Evolutionary conservation across 2,113 vertebrate species (phyloP).

Genomic region (Nothobranchius kuhntae): DNA sequence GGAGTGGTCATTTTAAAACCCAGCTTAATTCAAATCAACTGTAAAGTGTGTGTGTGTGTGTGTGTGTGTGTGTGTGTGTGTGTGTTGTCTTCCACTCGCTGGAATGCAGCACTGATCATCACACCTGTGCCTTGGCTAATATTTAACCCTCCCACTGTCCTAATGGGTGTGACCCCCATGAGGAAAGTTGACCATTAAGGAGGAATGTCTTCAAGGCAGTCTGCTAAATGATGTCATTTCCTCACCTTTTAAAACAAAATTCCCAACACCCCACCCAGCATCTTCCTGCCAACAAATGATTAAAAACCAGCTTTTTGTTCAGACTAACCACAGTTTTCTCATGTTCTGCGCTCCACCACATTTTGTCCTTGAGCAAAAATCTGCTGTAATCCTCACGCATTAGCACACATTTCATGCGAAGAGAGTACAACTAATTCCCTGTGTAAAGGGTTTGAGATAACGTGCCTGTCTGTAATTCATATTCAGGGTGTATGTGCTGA

Average conservation of each 20-base stretch:
- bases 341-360: constrained; percentile 3
- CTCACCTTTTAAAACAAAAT: background rate
- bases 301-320: background rate
- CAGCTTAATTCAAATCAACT: too few relatives aligned
- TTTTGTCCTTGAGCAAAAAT: constrained; percentile 39
- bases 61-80: too few relatives aligned
- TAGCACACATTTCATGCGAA: constrained; percentile 56
- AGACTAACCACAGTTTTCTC: background rate
- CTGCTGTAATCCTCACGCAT: constrained; percentile 51
- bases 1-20: too few relatives aligned
- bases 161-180: too few relatives aligned
- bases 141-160: too few relatives aligned
- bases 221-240: background rate
- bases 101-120: too few relatives aligned
- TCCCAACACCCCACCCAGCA: background rate
- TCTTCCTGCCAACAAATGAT: background rate
- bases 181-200: too few relatives aligned
- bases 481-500: constrained; percentile 49
- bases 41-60: too few relatives aligned
- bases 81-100: too few relatives aligned
- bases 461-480: constrained; percentile 41
- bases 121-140: too few relatives aligned
- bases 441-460: constrained; percentile 56
- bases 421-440: constrained; percentile 46
- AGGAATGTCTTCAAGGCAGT: background rate